phyloP scores from a whole-genome alignment of 2,113 vertebrate genomes.

The Lethenteron camtschaticum region DNA sequence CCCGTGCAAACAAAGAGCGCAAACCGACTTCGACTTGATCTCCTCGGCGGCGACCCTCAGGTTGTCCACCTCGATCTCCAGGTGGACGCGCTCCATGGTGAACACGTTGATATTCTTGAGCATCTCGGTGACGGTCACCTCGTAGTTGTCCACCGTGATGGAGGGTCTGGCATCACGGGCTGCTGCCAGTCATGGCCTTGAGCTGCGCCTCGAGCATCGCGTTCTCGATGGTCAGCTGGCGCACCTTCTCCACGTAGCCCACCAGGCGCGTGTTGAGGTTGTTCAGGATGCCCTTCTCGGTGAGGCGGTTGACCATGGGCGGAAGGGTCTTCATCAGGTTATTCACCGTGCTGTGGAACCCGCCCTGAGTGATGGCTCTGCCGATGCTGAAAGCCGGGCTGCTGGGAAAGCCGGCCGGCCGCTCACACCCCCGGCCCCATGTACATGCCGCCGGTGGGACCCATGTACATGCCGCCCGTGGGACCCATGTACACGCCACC shows the following conservation, averaged over 20 bases:
- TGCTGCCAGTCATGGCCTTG: slow-evolving; percentile 18
- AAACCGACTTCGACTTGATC: slow-evolving; percentile 21
- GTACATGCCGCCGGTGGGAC: too few relatives aligned
- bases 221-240: slow-evolving; percentile 19
- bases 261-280: slow-evolving; percentile 21
- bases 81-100: slow-evolving; percentile 19
- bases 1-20: neutral
- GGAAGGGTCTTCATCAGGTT: slow-evolving; percentile 9
- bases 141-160: slow-evolving; percentile 15
- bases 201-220: slow-evolving; percentile 19
- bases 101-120: slow-evolving; percentile 17
- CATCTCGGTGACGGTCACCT: slow-evolving; percentile 19
- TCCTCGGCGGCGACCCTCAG: slow-evolving; percentile 22
- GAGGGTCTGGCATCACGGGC: slow-evolving; percentile 13
- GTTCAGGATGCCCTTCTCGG: slow-evolving; percentile 19
- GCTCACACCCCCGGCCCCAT: neutral
- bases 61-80: slow-evolving; percentile 23
- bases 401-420: slow-evolving; percentile 9
- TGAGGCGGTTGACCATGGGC: slow-evolving; percentile 15
- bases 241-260: slow-evolving; percentile 18
- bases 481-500: too few relatives aligned
- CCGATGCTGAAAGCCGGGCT: slow-evolving; percentile 17
- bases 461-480: too few relatives aligned
- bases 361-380: neutral
- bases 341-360: slow-evolving; percentile 15